phyloP scores from a whole-genome alignment of 2,113 vertebrate species.

The Greenwoodochromis staneri region DNA sequence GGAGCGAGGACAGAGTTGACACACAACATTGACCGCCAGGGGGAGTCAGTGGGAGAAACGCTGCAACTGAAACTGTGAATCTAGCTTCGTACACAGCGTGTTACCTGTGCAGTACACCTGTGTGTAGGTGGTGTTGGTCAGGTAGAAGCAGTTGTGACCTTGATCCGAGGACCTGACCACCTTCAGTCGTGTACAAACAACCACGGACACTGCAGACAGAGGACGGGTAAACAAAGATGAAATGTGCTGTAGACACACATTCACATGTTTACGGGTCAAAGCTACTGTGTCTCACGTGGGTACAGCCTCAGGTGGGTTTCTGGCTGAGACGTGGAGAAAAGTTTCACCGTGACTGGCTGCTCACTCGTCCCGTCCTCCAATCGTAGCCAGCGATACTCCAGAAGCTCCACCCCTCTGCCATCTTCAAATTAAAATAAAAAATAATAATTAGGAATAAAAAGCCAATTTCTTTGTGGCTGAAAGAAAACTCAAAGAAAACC shows the following conservation, averaged over 20 bases:
- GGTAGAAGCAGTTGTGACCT: slow-evolving; percentile 1
- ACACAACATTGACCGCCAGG: neutral
- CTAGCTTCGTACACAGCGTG: rapidly evolving
- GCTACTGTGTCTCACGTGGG: slow-evolving; percentile 53
- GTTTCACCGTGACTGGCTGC: slow-evolving; percentile 66
- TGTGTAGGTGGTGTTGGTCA: slow-evolving; percentile 54
- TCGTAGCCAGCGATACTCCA: slow-evolving; percentile 70
- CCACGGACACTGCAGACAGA: slow-evolving; percentile 61
- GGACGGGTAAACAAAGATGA: neutral
- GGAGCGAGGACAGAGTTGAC: neutral
- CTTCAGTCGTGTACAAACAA: slow-evolving; percentile 62
- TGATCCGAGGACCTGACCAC: neutral
- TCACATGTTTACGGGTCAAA: neutral
- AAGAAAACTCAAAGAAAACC: neutral
- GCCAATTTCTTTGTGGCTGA: neutral
- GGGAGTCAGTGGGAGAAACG: neutral
- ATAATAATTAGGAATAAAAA: rapidly evolving
- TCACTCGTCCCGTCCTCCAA: slow-evolving; percentile 62
- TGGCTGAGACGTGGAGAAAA: slow-evolving; percentile 74
- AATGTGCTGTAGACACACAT: neutral
- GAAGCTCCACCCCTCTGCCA: slow-evolving; percentile 46
- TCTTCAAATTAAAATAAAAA: neutral
- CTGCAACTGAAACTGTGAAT: neutral
- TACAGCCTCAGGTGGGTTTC: slow-evolving; percentile 56
- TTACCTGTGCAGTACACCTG: slow-evolving; percentile 63